Conservation (phyloP, 2,888 invertebrate species). For the Sarcophaga carnaria region DNA sequence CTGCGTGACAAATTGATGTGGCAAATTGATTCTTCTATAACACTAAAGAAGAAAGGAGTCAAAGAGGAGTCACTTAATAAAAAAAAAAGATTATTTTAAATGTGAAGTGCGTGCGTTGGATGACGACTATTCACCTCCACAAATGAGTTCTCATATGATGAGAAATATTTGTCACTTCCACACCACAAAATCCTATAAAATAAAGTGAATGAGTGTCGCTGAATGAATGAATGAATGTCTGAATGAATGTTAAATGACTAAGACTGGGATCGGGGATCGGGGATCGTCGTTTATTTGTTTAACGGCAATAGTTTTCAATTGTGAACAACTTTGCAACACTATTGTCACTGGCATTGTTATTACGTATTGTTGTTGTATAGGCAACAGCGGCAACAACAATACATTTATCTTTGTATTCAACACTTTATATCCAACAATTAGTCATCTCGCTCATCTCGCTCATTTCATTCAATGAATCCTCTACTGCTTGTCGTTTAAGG, state of each 20-base stretch:
- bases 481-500: background rate
- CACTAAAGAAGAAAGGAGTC: slow-evolving; percentile 13
- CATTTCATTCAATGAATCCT: background rate
- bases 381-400: slow-evolving; percentile 30
- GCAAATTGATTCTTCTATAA: slow-evolving; percentile 46
- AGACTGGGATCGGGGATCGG: slow-evolving; percentile 7
- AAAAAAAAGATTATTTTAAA: background rate
- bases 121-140: background rate
- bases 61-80: background rate
- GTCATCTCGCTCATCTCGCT: slow-evolving; percentile 44
- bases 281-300: slow-evolving; percentile 38
- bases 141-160: background rate
- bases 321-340: slow-evolving; percentile 11
- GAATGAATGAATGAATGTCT: slow-evolving; percentile 31
- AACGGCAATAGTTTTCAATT: background rate
- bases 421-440: slow-evolving; percentile 62
- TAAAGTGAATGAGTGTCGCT: slow-evolving; percentile 25
- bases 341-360: slow-evolving; percentile 31
- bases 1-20: slow-evolving; percentile 50
- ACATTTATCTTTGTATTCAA: slow-evolving; percentile 67
- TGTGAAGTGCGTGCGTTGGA: background rate
- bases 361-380: background rate
- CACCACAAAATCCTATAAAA: slow-evolving; percentile 51
- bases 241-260: slow-evolving; percentile 28
- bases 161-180: slow-evolving; percentile 59